phyloP scores from a whole-genome alignment of 2,888 invertebrate genomes.

The Protodeltote pygarga region DNA sequence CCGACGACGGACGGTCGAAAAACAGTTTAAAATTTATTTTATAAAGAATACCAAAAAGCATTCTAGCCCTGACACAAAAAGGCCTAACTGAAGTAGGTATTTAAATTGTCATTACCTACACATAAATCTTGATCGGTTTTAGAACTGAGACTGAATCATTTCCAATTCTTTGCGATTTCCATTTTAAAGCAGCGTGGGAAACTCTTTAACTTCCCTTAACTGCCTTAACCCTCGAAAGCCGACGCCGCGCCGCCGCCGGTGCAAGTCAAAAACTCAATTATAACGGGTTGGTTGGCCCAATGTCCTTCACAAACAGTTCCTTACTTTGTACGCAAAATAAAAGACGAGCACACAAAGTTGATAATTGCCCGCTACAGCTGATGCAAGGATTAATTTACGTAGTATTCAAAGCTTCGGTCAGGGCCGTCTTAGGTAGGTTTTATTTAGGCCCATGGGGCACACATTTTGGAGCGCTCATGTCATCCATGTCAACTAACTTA shows the following conservation, averaged over 20 bases:
- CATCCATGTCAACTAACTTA: no score
- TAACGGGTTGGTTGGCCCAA: conserved; percentile 20
- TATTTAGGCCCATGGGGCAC: no score
- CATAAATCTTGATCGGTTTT: conserved; percentile 31
- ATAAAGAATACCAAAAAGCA: no score
- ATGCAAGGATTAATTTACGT: no score
- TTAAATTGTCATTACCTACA: conserved; percentile 27
- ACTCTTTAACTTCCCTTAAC: conserved; percentile 17
- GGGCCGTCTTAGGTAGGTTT: no score
- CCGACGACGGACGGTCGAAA: no score
- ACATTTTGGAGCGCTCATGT: no score
- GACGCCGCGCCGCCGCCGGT: conserved; percentile 3
- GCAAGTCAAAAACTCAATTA: conserved; percentile 34
- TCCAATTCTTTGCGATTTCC: conserved; percentile 37
- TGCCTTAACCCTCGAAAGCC: conserved; percentile 14
- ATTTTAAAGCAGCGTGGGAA: conserved; percentile 29
- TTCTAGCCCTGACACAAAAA: conserved; percentile 11
- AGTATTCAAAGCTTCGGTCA: no score
- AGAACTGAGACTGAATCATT: conserved; percentile 18
- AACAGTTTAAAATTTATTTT: no score
- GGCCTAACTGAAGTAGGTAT: conserved; percentile 2
- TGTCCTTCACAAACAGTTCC: conserved; percentile 12
- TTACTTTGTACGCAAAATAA: conserved; percentile 36
- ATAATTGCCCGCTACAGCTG: conserved; percentile 34
- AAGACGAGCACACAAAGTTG: conserved; percentile 29